Base-by-base conservation (phyloP, 2,888 invertebrate species). In the Barypeithes pellucidus region DNA sequence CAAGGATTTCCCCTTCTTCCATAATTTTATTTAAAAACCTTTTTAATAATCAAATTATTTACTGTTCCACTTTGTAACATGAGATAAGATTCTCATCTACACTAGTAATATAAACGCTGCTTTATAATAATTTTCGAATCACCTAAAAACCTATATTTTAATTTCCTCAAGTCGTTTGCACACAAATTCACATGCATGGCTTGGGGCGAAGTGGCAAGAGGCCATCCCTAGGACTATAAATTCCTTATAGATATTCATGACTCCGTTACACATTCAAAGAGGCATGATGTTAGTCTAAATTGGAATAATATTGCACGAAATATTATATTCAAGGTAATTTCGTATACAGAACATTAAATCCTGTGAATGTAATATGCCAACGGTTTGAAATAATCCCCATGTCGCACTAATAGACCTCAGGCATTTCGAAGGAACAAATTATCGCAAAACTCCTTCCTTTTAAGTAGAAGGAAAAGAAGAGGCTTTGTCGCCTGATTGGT, bases 221-320 rank as follows among this genome's bases (percentile, higher is more conserved):
- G 52, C 52, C 7, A 52, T 52, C n/a, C n/a, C 52, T 1, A 16
- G 52, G 24, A 22, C 24, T 52, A 22, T 20, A 18, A 24, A 52
- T 52, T 52, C 52, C 52, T 52, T 52, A 24, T 24, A 24, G 52
- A 24, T 52, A 52, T 52, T 52, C 24, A 52, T 52, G 52, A 52
- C 24, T 24, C 7, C 52, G 24, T 52, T 52, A 24, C 24, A 9
- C 52, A 24, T 24, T 52, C 47, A 47, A 47, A 47, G 47, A 18
- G 20, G 20, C 22, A 20, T n/a, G 20, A 22, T 11, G 18, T 47
- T 20, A 9, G 12, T 20, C 8, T 22, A 47, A 47, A 22, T 22
- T 47, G 11, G 22, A 47, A 47, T 47, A 47, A 47, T 47, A 47
- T 47, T 20, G 11, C 43, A 16, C n/a, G 43, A 3, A 43, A 43